Evolutionary conservation across 1,140 invertebrate genomes (phyloP).

Genomic region (Listronotus oregonensis): DNA sequence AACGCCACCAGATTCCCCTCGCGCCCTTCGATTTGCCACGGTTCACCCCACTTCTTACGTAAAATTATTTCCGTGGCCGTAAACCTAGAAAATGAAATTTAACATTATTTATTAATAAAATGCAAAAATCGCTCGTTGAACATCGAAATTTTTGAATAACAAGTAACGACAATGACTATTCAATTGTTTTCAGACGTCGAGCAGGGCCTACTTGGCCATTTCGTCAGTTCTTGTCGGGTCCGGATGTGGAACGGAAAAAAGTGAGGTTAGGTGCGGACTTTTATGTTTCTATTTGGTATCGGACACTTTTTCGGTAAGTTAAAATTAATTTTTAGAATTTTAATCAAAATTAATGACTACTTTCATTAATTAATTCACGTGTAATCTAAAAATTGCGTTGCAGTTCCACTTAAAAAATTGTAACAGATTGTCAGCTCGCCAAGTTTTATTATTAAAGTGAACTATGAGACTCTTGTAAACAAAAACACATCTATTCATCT

Average conservation of each 20-base stretch:
- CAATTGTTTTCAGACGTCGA: not conserved
- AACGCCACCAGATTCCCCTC: not conserved
- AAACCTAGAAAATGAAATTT: too few species aligned
- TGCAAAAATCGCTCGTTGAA: not conserved
- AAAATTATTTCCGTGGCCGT: not conserved
- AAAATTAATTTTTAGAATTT: not conserved
- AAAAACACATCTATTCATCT: too few species aligned
- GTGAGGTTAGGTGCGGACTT: slow-evolving; percentile 1
- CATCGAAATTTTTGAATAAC: not conserved
- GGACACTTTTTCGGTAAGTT: slow-evolving; percentile 2
- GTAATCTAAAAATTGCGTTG: too few species aligned
- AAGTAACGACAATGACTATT: slow-evolving; percentile 3
- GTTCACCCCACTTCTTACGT: not conserved
- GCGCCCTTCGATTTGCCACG: not conserved
- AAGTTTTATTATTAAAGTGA: too few species aligned
- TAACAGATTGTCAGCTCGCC: too few species aligned
- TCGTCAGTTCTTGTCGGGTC: not conserved
- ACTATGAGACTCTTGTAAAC: too few species aligned
- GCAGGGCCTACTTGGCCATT: not conserved
- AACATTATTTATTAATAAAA: not conserved
- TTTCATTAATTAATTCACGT: not conserved
- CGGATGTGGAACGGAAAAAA: not conserved
- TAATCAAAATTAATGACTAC: not conserved
- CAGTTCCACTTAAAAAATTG: too few species aligned
- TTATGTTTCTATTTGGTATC: slow-evolving; percentile 1